Conservation (phyloP, 2,797 vertebrate genomes). For the Varecia variegata region DNA sequence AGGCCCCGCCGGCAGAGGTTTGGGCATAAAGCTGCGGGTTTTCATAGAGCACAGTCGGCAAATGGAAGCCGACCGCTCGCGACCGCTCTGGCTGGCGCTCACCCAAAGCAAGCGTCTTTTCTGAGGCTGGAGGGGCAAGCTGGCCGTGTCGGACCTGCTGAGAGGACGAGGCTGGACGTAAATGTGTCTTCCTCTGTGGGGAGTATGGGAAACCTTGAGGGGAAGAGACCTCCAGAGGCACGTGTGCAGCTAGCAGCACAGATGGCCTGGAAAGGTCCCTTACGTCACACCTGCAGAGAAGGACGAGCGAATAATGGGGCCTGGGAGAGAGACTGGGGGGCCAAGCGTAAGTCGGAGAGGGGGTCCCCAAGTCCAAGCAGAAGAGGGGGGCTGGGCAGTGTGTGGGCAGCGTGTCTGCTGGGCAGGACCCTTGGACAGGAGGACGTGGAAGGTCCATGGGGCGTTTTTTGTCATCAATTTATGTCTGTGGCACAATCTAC, state of each 20-base stretch:
- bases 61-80: neutral
- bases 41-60: neutral
- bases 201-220: neutral
- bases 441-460: no score
- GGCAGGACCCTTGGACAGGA: neutral
- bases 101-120: neutral
- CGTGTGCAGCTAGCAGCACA: neutral
- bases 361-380: neutral
- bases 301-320: neutral
- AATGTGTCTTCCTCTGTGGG: neutral
- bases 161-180: neutral
- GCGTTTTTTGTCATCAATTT: neutral
- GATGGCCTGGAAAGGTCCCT: neutral
- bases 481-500: neutral
- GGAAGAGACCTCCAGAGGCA: neutral
- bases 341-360: neutral
- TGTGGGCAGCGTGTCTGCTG: neutral
- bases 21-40: no score
- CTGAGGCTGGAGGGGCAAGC: neutral
- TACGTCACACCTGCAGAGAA: neutral
- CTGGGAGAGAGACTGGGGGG: neutral
- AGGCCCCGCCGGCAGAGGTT: accelerated
- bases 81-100: neutral
- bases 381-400: neutral
- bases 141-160: neutral